Evolutionary conservation across 2,113 vertebrate species (phyloP).

Genomic region (Centropus unirufus): DNA sequence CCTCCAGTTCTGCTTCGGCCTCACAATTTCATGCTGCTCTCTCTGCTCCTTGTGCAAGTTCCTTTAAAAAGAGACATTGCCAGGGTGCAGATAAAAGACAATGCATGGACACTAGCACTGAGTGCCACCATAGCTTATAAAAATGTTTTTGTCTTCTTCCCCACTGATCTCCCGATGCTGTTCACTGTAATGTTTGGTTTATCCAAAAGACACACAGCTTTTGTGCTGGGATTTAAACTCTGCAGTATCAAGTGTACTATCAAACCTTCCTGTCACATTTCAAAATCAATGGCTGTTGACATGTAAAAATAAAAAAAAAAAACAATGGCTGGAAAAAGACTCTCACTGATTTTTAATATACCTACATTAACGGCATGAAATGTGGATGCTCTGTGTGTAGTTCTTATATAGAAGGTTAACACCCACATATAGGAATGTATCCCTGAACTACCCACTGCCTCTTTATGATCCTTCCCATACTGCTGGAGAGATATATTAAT

Average conservation of each 20-base stretch:
- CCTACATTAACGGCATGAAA: background rate
- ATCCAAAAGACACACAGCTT: background rate
- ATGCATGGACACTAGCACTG: background rate
- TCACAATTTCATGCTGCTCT: background rate
- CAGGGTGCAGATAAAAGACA: background rate
- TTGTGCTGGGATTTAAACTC: background rate
- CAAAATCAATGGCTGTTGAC: background rate
- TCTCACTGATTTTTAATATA: constrained; percentile 10
- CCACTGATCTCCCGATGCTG: background rate
- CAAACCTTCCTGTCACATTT: background rate
- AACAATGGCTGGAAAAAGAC: constrained; percentile 32
- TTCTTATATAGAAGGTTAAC: background rate
- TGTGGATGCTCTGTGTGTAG: background rate
- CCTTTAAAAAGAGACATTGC: background rate
- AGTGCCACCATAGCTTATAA: background rate
- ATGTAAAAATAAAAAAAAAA: constrained; percentile 36
- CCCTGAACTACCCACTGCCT: background rate
- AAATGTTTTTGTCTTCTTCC: background rate
- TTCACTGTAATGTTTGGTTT: background rate
- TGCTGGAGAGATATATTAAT: background rate
- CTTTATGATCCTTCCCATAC: background rate
- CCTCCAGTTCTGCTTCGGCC: background rate
- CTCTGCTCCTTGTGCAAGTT: background rate
- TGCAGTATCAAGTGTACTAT: background rate
- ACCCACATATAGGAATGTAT: background rate